A percentile compares a stretch with the other conserved stretches of the same genome.
Evolutionary conservation across 2,888 invertebrate species (phyloP).

Genomic region (Tipula confusa): DNA sequence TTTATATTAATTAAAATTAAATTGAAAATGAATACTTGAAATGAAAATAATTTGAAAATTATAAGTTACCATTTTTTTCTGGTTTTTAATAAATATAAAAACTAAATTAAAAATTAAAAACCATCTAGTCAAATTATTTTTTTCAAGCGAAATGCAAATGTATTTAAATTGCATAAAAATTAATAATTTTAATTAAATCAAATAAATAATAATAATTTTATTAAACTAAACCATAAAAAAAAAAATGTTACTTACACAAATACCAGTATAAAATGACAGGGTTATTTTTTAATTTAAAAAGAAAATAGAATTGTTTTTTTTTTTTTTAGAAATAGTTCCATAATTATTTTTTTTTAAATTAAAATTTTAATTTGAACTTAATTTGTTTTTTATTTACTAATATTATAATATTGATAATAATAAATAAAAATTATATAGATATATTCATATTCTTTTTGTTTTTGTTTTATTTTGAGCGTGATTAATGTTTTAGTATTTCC

Average conservation of each 20-base stretch:
- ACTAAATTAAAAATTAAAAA: neutral
- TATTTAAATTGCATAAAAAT: no score
- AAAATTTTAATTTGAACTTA: neutral
- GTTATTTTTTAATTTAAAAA: neutral
- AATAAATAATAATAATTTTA: neutral
- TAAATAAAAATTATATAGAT: neutral
- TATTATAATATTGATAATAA: neutral
- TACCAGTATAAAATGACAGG: neutral
- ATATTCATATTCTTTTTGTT: neutral
- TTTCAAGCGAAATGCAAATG: neutral
- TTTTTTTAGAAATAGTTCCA: neutral
- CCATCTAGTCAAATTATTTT: neutral
- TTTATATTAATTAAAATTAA: neutral
- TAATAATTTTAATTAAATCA: neutral
- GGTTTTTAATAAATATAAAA: neutral
- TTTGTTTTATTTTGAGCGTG: neutral
- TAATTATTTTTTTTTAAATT: neutral
- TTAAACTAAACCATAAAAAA: neutral
- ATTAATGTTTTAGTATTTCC: neutral
- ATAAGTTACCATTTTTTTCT: neutral
- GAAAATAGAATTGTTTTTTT: neutral
- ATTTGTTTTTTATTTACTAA: neutral
- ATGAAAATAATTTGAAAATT: neutral
- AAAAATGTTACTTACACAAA: neutral
- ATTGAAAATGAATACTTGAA: neutral